phyloP scores from a whole-genome alignment of 2,797 vertebrate genomes.

The Fratercula arctica region DNA sequence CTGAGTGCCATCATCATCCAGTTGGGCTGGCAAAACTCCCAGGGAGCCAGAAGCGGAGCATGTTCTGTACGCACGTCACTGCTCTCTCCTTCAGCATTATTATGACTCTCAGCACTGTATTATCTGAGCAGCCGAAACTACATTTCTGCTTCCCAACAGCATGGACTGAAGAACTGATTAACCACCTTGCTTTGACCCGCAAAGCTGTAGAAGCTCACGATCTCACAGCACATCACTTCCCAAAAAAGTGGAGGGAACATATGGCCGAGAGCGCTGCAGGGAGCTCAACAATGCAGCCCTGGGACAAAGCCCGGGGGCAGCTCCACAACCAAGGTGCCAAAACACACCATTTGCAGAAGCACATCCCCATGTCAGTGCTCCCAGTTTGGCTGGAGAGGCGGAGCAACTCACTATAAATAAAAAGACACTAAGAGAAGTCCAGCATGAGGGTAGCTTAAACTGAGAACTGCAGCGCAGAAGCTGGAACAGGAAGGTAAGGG shows the following conservation, averaged over 20 bases:
- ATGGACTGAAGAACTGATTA: background rate
- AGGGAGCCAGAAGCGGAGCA: background rate
- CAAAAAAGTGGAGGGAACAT: background rate
- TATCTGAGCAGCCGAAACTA: background rate
- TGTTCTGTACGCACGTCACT: fast-evolving
- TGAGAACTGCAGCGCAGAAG: background rate
- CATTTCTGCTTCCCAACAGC: background rate
- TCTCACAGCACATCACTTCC: background rate
- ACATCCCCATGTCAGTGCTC: background rate
- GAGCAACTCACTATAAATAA: background rate
- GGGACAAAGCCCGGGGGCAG: background rate
- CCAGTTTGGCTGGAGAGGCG: background rate
- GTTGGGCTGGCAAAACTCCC: background rate
- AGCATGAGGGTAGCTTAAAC: background rate
- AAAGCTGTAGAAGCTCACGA: background rate
- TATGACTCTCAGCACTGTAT: background rate
- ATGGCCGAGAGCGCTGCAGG: fast-evolving
- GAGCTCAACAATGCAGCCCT: background rate
- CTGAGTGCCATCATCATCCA: background rate
- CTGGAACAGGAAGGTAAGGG: background rate
- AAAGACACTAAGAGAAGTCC: background rate
- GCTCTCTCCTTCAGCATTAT: background rate
- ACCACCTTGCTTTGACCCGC: background rate
- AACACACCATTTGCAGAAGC: background rate
- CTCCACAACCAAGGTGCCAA: background rate